Evolutionary conservation across 2,113 vertebrate species (phyloP), one percentile per base, ranked within the genome.

Genomic region (Corydoras maculifer): DNA sequence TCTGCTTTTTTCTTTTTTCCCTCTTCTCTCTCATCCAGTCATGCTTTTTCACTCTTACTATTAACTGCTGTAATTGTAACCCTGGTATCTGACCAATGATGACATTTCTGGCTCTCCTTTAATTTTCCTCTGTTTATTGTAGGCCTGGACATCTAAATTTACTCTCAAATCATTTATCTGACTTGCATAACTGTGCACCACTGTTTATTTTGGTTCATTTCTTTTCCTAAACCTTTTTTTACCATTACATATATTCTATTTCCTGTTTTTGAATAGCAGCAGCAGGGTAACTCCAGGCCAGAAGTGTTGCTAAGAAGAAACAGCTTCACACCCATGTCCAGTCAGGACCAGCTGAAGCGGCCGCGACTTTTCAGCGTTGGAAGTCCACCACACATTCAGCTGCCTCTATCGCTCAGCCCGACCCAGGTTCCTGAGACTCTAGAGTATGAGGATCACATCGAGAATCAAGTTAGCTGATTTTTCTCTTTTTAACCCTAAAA

Each of bases 241-340:
- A 25, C 18, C 18, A 25, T 25, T 25, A 25, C 18, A 25, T 25
- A 25, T 25, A 25, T 25, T 35, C 53, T 13, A 14, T 35, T 9
- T 13, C 30, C 2, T 50, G 8, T 65, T 57, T 0, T 83, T 80
- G 78, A 83, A 75, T 65, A 83, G 63, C 86, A 96, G 94, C 65
- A 83, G 63, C 86, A 97, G 94, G 87, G 65, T 72, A 85, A 74
- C 51, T 79, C 70, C 31, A 43, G 80, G 78, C 86, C 78, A 66
- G 82, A 83, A 50, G 79, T 75, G 31, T 72, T 82, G 25, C 86
- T 91, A 83, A 89, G 94, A 72, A 90, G 94, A 75, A 94, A 92
- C 91, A 97, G 94, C 87, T 94, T 96, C 74, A 95, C 92, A 0
- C 94, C 92, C 0, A 85, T 95, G 84, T 95, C 94, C 84, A 92